Evolutionary conservation across 2,888 invertebrate genomes (phyloP), one percentile per base, ranked within the genome.

Genomic region (Thereva nobilitata): DNA sequence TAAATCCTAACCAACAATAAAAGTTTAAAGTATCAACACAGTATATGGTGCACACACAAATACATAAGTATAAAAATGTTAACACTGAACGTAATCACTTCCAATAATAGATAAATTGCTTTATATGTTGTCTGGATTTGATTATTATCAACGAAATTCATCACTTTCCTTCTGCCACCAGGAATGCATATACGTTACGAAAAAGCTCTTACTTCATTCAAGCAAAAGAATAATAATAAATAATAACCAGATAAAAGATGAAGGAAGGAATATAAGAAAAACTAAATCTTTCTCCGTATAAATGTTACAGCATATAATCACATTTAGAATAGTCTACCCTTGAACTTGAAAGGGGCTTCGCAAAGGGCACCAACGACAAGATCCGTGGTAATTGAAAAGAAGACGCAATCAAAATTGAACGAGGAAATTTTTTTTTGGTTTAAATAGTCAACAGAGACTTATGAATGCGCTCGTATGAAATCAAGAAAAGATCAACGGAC

Each of bases 91-190:
- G 41, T 61, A 61, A 61, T 61, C 61, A 61, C 61, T 61, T 50
- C 53, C 61, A 61, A 61, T 61, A 61, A 61, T 61, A 50, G 61
- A 61, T 61, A 61, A 61, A 61, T 61, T 61, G 61, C 61, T 61
- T 61, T 61, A 61, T 49, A 61, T 61, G 61, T 50, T 50, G 61
- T 61, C 61, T 61, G 61, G 40, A 50, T 61, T 50, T 61, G 61
- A 61, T 61, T 61, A 61, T 61, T 61, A 61, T 61, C 61, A 61
- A 50, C 34, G 42, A 61, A 23, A 61, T 61, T 61, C 50, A 61
- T 61, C 61, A 61, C 61, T 61, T 61, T 61, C 61, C 61, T 61
- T 61, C 61, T 50, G 50, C 50, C 38, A 35, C 47, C 40, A 59
- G 38, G 61, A 50, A 61, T 61, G 61, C 61, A 61, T 50, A 34